Evolutionary conservation across 2,113 vertebrate species (phyloP).

Genomic region (Xiphophorus maculatus): DNA sequence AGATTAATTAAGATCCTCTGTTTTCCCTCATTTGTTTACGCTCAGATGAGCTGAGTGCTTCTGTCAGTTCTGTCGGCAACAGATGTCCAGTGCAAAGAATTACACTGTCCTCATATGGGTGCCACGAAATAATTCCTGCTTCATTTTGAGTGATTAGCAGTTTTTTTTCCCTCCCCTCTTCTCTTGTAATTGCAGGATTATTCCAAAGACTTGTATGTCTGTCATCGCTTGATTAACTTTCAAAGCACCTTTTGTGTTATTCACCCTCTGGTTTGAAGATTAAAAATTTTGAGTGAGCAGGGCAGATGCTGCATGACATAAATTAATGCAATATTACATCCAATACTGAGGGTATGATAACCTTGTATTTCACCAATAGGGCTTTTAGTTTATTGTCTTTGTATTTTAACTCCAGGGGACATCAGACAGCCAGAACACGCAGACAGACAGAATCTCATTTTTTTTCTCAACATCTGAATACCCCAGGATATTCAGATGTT

Average conservation of each 20-base stretch:
- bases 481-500: neutral
- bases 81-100: slow-evolving; percentile 35
- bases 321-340: slow-evolving; percentile 21
- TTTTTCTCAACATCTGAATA: slow-evolving; percentile 7
- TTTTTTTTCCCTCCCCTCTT: slow-evolving; percentile 12
- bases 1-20: slow-evolving; percentile 22
- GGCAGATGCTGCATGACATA: slow-evolving; percentile 15
- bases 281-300: slow-evolving; percentile 8
- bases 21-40: slow-evolving; percentile 23
- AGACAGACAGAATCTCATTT: neutral
- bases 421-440: slow-evolving; percentile 4
- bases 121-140: slow-evolving; percentile 37
- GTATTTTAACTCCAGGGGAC: slow-evolving; percentile 14
- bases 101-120: slow-evolving; percentile 22
- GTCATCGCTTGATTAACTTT: slow-evolving; percentile 23
- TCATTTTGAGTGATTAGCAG: slow-evolving; percentile 36
- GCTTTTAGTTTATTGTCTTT: slow-evolving; percentile 14
- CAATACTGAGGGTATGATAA: slow-evolving; percentile 21
- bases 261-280: slow-evolving; percentile 33
- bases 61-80: slow-evolving; percentile 37
- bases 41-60: slow-evolving; percentile 37
- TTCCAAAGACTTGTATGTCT: slow-evolving; percentile 20
- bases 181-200: slow-evolving; percentile 16
- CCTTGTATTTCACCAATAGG: slow-evolving; percentile 14
- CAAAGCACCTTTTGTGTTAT: slow-evolving; percentile 33